Conservation (phyloP, 2,888 invertebrate genomes). For the Andricus quercusramuli region DNA sequence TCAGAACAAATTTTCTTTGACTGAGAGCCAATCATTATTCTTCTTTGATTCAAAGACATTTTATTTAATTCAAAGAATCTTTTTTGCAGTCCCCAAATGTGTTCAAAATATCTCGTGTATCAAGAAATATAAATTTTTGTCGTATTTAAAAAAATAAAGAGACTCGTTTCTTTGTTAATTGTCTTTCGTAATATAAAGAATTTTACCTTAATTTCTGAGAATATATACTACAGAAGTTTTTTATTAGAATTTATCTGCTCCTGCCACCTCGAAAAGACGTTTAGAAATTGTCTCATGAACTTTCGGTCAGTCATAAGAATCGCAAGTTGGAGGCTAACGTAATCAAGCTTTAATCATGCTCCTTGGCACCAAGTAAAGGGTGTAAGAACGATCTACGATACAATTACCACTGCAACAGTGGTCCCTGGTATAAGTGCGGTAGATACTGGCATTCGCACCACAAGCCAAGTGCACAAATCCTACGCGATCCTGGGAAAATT, state of each 20-base stretch:
- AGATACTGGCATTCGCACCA: conserved; percentile 50
- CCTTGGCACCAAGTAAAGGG: conserved; percentile 44
- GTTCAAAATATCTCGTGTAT: too few species aligned
- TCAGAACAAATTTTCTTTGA: too few species aligned
- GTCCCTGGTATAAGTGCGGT: conserved; percentile 52
- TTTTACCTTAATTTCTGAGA: too few species aligned
- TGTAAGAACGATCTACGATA: conserved; percentile 63
- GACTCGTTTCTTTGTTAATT: too few species aligned
- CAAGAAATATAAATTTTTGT: too few species aligned
- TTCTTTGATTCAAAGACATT: too few species aligned
- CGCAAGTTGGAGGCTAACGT: conserved; percentile 62
- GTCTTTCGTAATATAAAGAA: too few species aligned
- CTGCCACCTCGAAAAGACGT: not conserved
- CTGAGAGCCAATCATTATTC: too few species aligned
- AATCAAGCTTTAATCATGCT: conserved; percentile 70
- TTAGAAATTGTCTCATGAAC: conserved; percentile 7
- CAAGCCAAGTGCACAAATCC: conserved; percentile 54
- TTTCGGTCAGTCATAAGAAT: conserved; percentile 58
- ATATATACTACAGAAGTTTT: not conserved
- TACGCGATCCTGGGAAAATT: conserved; percentile 57
- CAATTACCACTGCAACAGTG: conserved; percentile 60
- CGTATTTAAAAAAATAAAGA: too few species aligned
- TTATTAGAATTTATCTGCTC: not conserved
- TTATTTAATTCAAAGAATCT: too few species aligned
- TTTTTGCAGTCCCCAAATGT: too few species aligned